These are phyloP conservation scores for Doris montereyensis DNA, from an alignment of 2,888 invertebrate species.

Conservation along the genomic window DNA sequence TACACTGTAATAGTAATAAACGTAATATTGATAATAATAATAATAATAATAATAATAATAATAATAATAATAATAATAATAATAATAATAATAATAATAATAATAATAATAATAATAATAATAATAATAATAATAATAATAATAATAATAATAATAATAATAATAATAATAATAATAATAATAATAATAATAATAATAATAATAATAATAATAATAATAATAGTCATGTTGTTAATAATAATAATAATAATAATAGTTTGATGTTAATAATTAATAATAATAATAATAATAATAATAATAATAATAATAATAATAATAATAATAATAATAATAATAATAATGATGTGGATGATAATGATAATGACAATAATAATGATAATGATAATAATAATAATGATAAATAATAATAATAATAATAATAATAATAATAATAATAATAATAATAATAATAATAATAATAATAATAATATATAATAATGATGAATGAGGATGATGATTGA, in stretches of 20 bases:
- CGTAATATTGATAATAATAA: not conserved
- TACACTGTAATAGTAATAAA: not conserved
- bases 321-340: constrained; percentile 3
- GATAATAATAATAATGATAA: not conserved
- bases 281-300: constrained; percentile 7
- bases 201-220: not conserved
- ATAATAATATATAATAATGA: constrained; percentile 4
- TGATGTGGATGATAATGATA: not conserved
- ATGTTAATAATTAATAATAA: constrained; percentile 2
- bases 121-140: constrained; percentile 1
- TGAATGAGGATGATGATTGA: constrained; percentile 24
- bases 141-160: constrained; percentile 1
- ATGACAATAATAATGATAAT: not conserved
- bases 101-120: constrained; percentile 7
- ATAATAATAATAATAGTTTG: not conserved
- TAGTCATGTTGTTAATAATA: not conserved
- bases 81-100: constrained; percentile 3
- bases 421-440: constrained; percentile 2
- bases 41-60: not conserved
- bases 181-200: not conserved
- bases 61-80: constrained; percentile 9
- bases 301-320: constrained; percentile 3
- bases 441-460: constrained; percentile 15
- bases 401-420: not conserved
- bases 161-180: not conserved